Conservation (phyloP, 2,113 vertebrate species). For the Urocynchramus pylzowi region DNA sequence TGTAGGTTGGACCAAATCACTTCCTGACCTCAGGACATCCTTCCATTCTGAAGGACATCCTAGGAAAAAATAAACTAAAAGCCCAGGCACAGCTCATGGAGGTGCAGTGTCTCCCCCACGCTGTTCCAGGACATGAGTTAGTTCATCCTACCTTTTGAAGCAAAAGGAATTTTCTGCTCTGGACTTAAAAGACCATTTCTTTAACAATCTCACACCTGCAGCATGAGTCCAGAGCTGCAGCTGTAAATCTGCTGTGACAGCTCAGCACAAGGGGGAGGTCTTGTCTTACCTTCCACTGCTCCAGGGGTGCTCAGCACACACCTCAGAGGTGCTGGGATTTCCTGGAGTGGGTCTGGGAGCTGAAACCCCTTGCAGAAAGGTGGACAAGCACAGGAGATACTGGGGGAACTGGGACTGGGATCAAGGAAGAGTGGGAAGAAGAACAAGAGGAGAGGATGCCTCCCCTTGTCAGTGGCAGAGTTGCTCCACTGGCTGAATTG, state of each 20-base stretch:
- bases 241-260: background rate
- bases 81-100: background rate
- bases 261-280: conserved; percentile 9
- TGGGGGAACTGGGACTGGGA: no score
- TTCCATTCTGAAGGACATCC: background rate
- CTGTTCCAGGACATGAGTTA: background rate
- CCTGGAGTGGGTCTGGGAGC: background rate
- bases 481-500: background rate
- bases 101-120: fast-evolving
- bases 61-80: background rate
- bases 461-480: background rate
- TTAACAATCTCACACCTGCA: background rate
- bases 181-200: background rate
- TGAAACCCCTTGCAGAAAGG: background rate
- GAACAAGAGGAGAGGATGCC: background rate
- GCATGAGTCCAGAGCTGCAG: background rate
- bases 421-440: background rate
- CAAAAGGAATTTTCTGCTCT: background rate
- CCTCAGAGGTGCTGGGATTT: background rate
- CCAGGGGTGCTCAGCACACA: background rate
- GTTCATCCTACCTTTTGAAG: background rate
- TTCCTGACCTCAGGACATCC: background rate
- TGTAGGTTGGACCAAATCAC: background rate
- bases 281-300: background rate
- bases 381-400: background rate